Conservation (phyloP, 2,888 invertebrate genomes). For the Pseudococcus jackbeardsleyi region DNA sequence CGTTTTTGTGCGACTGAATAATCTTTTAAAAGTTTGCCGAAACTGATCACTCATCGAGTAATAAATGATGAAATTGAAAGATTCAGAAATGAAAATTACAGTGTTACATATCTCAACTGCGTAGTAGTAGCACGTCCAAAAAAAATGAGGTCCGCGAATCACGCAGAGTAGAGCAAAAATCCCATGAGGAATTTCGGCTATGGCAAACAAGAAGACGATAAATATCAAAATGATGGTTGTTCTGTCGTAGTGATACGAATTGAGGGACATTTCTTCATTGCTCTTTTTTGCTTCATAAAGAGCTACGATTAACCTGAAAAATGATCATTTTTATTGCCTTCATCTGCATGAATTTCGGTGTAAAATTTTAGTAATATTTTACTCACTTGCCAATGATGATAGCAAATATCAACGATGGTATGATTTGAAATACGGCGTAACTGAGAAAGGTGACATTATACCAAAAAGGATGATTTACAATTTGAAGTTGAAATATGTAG, state of each 20-base stretch:
- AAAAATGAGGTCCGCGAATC: background rate
- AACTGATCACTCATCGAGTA: background rate
- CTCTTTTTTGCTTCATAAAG: too few species aligned
- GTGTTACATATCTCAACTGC: background rate
- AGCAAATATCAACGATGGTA: too few species aligned
- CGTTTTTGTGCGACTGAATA: too few species aligned
- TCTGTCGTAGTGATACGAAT: background rate
- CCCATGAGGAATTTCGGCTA: conserved; percentile 92
- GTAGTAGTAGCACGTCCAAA: background rate
- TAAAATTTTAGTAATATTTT: too few species aligned
- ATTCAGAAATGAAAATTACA: background rate
- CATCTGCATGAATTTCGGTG: too few species aligned
- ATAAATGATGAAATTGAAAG: background rate
- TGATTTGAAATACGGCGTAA: background rate
- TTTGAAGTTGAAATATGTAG: background rate
- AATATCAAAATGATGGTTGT: conserved; percentile 87
- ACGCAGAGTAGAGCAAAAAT: conserved; percentile 76
- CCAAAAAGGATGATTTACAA: background rate
- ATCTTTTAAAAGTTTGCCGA: background rate
- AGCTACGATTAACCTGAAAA: background rate
- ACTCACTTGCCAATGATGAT: too few species aligned
- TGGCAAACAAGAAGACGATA: conserved; percentile 86
- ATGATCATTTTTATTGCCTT: too few species aligned
- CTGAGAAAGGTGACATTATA: background rate
- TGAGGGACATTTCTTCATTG: too few species aligned